A percentile compares a stretch with the other conserved stretches of the same genome.
Conservation (phyloP, 2,888 invertebrate genomes). For the Tachystola acroxantha region DNA sequence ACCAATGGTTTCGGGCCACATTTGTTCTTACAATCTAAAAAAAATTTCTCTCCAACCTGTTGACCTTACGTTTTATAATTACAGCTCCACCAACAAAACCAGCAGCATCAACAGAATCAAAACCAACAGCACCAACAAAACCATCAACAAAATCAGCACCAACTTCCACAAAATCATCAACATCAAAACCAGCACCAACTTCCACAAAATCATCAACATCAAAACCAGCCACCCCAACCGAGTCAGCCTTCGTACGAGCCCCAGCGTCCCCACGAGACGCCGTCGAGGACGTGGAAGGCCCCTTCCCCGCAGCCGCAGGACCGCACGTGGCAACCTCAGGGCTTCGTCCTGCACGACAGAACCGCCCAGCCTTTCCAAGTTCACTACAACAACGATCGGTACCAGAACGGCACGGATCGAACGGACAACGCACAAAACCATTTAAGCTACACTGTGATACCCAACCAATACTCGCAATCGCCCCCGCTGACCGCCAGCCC, state of each 20-base stretch:
- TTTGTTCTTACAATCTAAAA: not conserved
- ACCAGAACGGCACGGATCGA: conserved; percentile 77
- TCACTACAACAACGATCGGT: conserved; percentile 67
- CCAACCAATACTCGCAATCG: conserved; percentile 75
- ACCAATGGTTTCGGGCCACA: not conserved
- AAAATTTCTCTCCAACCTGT: too few relatives aligned
- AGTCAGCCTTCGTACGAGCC: conserved; percentile 6
- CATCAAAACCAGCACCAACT: conserved; percentile 22
- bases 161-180: conserved; percentile 40
- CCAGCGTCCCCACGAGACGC: conserved; percentile 28
- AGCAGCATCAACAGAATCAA: conserved; percentile 10
- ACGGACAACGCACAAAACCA: conserved; percentile 77
- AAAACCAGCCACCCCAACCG: conserved; percentile 19
- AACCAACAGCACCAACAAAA: conserved; percentile 38
- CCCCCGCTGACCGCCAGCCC: conserved; percentile 81
- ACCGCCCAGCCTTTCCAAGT: conserved; percentile 49
- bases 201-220: conserved; percentile 21
- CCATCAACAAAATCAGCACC: conserved; percentile 12
- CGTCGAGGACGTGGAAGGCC: conserved; percentile 62
- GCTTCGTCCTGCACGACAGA: conserved; percentile 83
- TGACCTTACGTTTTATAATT: conserved; percentile 21
- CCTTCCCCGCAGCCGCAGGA: conserved; percentile 49
- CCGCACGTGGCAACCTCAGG: conserved; percentile 67
- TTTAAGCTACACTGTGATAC: conserved; percentile 77
- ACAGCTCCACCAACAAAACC: conserved; percentile 42